Evolutionary conservation across 1,140 invertebrate species (phyloP), one percentile per base, ranked within the genome.

Genomic region (Macrotrachela quadricornifera): DNA sequence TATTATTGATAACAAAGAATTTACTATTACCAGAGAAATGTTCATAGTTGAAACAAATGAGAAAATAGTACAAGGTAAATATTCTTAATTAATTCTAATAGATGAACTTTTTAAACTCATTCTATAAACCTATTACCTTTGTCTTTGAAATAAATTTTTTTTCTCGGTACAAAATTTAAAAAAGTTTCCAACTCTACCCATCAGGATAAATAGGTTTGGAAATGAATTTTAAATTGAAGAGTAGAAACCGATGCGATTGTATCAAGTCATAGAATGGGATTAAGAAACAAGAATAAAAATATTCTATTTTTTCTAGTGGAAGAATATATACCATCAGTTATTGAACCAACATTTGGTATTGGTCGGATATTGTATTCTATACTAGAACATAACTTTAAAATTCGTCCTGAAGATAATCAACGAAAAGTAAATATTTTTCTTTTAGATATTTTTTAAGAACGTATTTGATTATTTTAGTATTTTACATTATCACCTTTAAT

Each of bases 291-390:
- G n/a, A 45, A 48, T 49, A 53, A 46, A 40, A n/a, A 10, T n/a
- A 53, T n/a, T n/a, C n/a, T n/a, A 30, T 4, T 4, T 30, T 4
- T 42, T 42, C 15, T 71, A 47, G 90, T 96, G 17, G 86, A 97
- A 72, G 91, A 96, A 73, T 80, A 95, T 50, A 80, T 82, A 55
- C 94, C 94, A 0, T 91, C 81, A 65, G 92, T 99, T 14, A 87
- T 99, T 61, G 94, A 99, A 69, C 94, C 94, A 1, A 96, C 91
- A 6, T 99, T 97, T 74, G 92, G 92, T 55, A 77, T 97, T 68
- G 94, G 92, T 0, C 74, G 94, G 57, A 84, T 99, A 43, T 83
- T 97, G 77, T 97, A 99, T 64, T 76, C 86, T 6, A 73, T 95
- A 40, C 79, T 96, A 58, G 94, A 99, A 67, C 94, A 99, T 63